Evolutionary conservation across 2,888 invertebrate species (phyloP), one percentile per base, ranked within the genome.

Genomic region (Hypena proboscidalis): DNA sequence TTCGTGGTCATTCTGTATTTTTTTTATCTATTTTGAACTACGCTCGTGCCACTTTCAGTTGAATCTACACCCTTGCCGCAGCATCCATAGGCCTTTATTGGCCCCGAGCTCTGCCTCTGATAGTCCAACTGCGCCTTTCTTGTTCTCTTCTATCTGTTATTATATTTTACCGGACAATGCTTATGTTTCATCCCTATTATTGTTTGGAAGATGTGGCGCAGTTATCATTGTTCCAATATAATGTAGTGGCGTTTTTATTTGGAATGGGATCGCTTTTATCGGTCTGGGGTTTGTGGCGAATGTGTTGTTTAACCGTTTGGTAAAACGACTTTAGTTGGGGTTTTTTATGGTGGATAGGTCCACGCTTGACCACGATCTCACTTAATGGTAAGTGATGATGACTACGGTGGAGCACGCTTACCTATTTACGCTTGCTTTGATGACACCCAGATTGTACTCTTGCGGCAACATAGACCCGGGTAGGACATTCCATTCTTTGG

Each of bases 1-100:
- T n/a, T n/a, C n/a, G n/a, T n/a, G n/a, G n/a, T n/a, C n/a, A n/a
- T n/a, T n/a, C n/a, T n/a, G n/a, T n/a, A n/a, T n/a, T n/a, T n/a
- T n/a, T 10, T 25, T 2, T 1, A 10, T 10, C 9, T 2, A 13
- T n/a, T 4, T 5, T 5, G 0, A 31, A 38, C 26, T 2, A 15
- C 35, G 31, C 34, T 46, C 22, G 1, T 9, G 21, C 2, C 52
- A 5, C 27, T 29, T 63, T 58, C 13, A 46, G 34, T 0, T 4
- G 0, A 0, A 2, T 6, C 2, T 10, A 43, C 0, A 4, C 54
- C 55, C 3, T 8, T 0, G 38, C 0, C 1, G 32, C 33, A 33
- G 40, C 62, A 67, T 61, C 62, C 67, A 52, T 51, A 50, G 63
- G 61, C 66, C 60, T 76, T 77, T 78, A 80, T 79, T 74, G 74